Percentiles rank a stretch among this genome's conserved stretches.
These are phyloP conservation scores for Acrobasis repandana DNA, from an alignment of 2,888 invertebrate genomes.

Conservation along the genomic window DNA sequence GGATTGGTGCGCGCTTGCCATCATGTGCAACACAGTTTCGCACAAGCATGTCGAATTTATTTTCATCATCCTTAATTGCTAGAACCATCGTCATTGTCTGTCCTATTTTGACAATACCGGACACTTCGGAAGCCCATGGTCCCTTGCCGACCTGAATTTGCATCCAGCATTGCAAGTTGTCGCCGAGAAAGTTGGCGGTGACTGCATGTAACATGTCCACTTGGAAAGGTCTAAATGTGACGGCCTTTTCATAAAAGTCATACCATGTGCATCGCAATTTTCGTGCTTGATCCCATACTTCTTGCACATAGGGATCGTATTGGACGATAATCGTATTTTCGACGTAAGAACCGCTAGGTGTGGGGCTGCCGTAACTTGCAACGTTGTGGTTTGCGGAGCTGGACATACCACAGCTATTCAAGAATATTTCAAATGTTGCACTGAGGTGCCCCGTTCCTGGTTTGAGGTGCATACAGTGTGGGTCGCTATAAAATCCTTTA, in stretches of 20 bases:
- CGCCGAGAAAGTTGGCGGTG: slow-evolving; percentile 97
- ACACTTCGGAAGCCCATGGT: slow-evolving; percentile 98
- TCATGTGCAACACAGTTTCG: slow-evolving; percentile 97
- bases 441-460: slow-evolving; percentile 95
- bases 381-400: slow-evolving; percentile 95
- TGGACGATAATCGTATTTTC: slow-evolving; percentile 97
- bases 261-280: slow-evolving; percentile 97
- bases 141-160: slow-evolving; percentile 98
- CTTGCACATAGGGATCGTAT: slow-evolving; percentile 97
- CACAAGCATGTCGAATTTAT: slow-evolving; percentile 97
- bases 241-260: slow-evolving; percentile 97
- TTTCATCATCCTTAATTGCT: slow-evolving; percentile 97
- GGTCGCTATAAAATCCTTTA: slow-evolving; percentile 95
- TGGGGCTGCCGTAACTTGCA: slow-evolving; percentile 92
- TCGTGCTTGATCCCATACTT: slow-evolving; percentile 97
- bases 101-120: slow-evolving; percentile 97
- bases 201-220: slow-evolving; percentile 98
- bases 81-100: slow-evolving; percentile 99
- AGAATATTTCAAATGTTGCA: slow-evolving; percentile 96
- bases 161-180: slow-evolving; percentile 98
- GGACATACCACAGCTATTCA: slow-evolving; percentile 96
- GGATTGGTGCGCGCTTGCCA: slow-evolving; percentile 95
- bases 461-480: slow-evolving; percentile 95
- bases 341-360: slow-evolving; percentile 95
- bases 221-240: slow-evolving; percentile 97